Conservation (phyloP, 2,113 vertebrate genomes). For the Ameiurus melas region DNA sequence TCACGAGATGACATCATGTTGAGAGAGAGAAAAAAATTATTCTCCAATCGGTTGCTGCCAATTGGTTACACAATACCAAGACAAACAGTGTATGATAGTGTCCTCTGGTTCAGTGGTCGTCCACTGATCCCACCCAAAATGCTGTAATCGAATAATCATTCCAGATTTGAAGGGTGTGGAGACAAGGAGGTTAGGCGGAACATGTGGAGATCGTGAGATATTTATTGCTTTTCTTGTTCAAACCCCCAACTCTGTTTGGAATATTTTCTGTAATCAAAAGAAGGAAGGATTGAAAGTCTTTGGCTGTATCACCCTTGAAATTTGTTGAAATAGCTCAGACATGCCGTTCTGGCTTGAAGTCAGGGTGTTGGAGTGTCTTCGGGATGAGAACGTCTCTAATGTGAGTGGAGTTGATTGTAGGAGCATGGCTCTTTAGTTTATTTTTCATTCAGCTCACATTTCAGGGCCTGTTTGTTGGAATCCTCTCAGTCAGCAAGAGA, state of each 20-base stretch:
- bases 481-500: constrained; percentile 20
- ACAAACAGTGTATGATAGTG: neutral
- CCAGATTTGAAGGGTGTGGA: constrained; percentile 39
- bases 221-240: neutral
- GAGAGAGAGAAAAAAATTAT: neutral
- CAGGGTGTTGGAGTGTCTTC: constrained; percentile 7
- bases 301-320: neutral
- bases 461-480: constrained; percentile 14
- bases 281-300: neutral
- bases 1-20: constrained; percentile 33
- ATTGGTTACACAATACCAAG: constrained; percentile 32
- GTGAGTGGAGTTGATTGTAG: constrained; percentile 40
- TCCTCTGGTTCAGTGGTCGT: constrained; percentile 37
- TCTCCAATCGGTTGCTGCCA: neutral
- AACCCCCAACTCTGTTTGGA: constrained; percentile 9
- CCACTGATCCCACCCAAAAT: constrained; percentile 45
- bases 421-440: constrained; percentile 43
- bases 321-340: constrained; percentile 15
- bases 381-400: constrained; percentile 30
- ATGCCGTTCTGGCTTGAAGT: neutral
- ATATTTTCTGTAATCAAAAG: neutral
- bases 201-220: constrained; percentile 11
- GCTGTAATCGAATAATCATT: constrained; percentile 54
- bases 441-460: constrained; percentile 46
- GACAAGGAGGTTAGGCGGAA: neutral